Percentiles rank a stretch among this genome's conserved stretches.
phyloP scores from a whole-genome alignment of 2,888 invertebrate genomes.

The Sinohyriopsis cumingii region DNA sequence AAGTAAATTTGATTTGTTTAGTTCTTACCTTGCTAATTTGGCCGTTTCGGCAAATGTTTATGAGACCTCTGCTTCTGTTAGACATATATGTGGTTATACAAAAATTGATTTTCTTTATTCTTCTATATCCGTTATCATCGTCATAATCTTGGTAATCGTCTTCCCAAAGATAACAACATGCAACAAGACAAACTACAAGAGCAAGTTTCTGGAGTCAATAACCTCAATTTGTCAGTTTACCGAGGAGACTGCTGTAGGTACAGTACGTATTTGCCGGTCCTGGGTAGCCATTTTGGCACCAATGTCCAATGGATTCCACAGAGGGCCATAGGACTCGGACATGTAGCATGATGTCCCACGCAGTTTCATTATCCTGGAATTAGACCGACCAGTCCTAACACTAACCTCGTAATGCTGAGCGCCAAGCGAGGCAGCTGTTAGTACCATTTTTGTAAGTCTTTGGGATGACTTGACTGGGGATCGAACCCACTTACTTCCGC shows the following conservation, averaged over 20 bases:
- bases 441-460: no score
- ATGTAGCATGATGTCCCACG: no score
- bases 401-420: no score
- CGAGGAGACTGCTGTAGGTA: slow-evolving; percentile 36
- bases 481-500: no score
- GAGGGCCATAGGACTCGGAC: slow-evolving; percentile 59
- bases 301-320: slow-evolving; percentile 65
- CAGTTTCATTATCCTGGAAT: no score
- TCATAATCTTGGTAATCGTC: slow-evolving; percentile 60
- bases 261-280: slow-evolving; percentile 29
- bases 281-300: slow-evolving; percentile 23
- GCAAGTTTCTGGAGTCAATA: slow-evolving; percentile 27
- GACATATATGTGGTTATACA: slow-evolving; percentile 58
- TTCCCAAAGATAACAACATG: slow-evolving; percentile 59
- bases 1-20: slow-evolving; percentile 21
- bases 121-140: slow-evolving; percentile 57
- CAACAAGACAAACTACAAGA: slow-evolving; percentile 18
- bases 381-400: no score
- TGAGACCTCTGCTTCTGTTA: slow-evolving; percentile 46
- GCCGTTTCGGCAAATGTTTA: slow-evolving; percentile 39
- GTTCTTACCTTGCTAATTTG: slow-evolving; percentile 32
- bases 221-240: slow-evolving; percentile 45
- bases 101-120: slow-evolving; percentile 50
- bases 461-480: no score
- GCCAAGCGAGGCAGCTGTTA: no score